These are phyloP conservation scores for Pipistrellus kuhlii DNA, from an alignment of 2,797 vertebrate genomes.

Conservation along the genomic window DNA sequence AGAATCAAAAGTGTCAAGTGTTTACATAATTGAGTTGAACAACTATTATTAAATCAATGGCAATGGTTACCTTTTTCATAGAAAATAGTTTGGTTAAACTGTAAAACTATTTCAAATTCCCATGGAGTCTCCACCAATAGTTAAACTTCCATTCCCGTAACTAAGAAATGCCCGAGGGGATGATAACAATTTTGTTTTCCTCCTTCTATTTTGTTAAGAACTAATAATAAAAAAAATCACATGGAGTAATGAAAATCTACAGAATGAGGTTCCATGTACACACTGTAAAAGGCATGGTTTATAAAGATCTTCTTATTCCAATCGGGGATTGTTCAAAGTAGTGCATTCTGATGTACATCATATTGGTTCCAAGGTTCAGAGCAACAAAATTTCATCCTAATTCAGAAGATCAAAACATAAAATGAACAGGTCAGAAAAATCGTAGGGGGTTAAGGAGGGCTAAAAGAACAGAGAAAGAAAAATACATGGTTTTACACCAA, in stretches of 20 bases:
- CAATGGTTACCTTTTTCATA: slow-evolving; percentile 76
- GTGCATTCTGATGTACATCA: slow-evolving; percentile 23
- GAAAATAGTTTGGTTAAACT: slow-evolving; percentile 64
- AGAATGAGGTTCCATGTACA: slow-evolving; percentile 85
- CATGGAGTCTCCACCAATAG: slow-evolving; percentile 78
- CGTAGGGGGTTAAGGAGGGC: background rate
- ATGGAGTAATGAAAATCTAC: slow-evolving; percentile 89
- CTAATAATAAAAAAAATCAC: slow-evolving; percentile 84
- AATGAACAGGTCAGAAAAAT: slow-evolving; percentile 21
- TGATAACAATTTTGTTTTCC: slow-evolving; percentile 87
- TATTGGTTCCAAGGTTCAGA: slow-evolving; percentile 23
- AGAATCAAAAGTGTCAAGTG: slow-evolving; percentile 63
- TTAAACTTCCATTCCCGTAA: slow-evolving; percentile 83
- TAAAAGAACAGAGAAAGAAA: slow-evolving; percentile 1
- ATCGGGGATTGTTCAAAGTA: slow-evolving; percentile 78
- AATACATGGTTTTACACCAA: background rate
- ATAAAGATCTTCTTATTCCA: slow-evolving; percentile 85
- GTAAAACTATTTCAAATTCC: slow-evolving; percentile 82
- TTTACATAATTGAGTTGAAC: slow-evolving; percentile 76
- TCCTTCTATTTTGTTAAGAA: slow-evolving; percentile 84
- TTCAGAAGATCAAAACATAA: slow-evolving; percentile 47
- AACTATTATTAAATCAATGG: slow-evolving; percentile 72
- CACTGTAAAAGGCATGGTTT: slow-evolving; percentile 84
- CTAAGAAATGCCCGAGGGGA: slow-evolving; percentile 85
- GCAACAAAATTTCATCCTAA: slow-evolving; percentile 58